These are phyloP conservation scores for Mormyrops boulengeri DNA, from an alignment of 2,797 vertebrate genomes.

Conservation along the genomic window DNA sequence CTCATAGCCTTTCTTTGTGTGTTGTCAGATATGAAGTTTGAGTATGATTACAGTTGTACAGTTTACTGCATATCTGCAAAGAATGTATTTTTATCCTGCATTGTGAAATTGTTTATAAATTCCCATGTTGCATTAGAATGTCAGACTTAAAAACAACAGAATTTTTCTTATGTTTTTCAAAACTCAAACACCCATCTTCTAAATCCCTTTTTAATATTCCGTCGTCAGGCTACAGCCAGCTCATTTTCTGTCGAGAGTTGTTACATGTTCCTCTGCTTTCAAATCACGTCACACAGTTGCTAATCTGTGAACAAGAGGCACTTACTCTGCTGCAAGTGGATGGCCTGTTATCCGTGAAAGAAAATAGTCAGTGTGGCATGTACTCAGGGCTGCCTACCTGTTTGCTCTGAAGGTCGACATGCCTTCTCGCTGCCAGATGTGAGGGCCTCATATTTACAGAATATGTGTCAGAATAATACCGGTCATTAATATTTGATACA, in stretches of 20 bases:
- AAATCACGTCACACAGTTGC: neutral
- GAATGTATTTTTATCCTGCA: neutral
- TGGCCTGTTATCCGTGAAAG: neutral
- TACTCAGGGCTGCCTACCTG: constrained; percentile 18
- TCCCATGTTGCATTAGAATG: neutral
- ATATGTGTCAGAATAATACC: constrained; percentile 65
- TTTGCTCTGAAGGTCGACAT: constrained; percentile 29
- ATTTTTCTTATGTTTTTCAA: neutral
- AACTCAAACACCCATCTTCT: neutral
- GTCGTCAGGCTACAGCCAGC: constrained; percentile 17
- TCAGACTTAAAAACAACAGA: neutral
- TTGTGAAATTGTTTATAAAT: neutral
- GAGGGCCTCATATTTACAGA: constrained; percentile 55
- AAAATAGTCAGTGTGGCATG: neutral
- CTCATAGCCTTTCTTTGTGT: neutral
- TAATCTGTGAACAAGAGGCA: neutral
- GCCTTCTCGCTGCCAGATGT: constrained; percentile 38
- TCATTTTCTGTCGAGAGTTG: neutral
- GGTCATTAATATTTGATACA: constrained; percentile 62
- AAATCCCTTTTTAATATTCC: neutral
- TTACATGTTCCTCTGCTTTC: neutral
- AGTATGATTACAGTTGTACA: neutral
- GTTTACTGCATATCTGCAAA: neutral
- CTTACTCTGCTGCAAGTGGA: neutral
- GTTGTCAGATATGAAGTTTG: neutral